Evolutionary conservation across 2,888 invertebrate species (phyloP).

Genomic region (Pegoplata infirma): DNA sequence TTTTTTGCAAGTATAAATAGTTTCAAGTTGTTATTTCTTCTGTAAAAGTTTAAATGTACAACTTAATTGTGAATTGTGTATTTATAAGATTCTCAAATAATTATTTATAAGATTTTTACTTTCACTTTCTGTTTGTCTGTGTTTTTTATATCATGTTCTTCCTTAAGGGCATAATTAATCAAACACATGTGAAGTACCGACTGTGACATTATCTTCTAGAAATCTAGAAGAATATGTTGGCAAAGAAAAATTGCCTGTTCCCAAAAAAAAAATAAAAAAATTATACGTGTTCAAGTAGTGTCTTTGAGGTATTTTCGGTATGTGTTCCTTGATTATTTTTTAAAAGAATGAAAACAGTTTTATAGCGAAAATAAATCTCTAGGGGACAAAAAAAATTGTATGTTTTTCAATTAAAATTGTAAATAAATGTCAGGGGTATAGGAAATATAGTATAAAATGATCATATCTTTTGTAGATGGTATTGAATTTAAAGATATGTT

Average conservation of each 20-base stretch:
- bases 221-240: not conserved
- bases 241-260: not conserved
- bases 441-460: not conserved
- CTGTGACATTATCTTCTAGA: not conserved
- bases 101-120: constrained; percentile 1
- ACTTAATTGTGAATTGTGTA: not conserved
- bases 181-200: not conserved
- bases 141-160: not conserved
- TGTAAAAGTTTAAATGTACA: not conserved
- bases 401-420: not conserved
- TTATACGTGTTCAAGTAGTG: constrained; percentile 44
- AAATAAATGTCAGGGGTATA: not conserved
- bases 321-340: constrained; percentile 33
- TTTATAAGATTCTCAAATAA: constrained; percentile 2
- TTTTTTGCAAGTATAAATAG: no score
- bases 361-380: not conserved
- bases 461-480: not conserved
- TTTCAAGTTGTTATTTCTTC: not conserved
- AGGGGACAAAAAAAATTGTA: constrained; percentile 7
- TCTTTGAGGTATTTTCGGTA: constrained; percentile 17
- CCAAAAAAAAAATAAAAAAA: not conserved
- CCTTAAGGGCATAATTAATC: constrained; percentile 16
- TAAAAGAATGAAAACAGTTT: not conserved
- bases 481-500: not conserved
- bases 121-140: not conserved